These are phyloP conservation scores for Hemitrygon akajei DNA, from an alignment of 2,797 vertebrate genomes.

Conservation along the genomic window DNA sequence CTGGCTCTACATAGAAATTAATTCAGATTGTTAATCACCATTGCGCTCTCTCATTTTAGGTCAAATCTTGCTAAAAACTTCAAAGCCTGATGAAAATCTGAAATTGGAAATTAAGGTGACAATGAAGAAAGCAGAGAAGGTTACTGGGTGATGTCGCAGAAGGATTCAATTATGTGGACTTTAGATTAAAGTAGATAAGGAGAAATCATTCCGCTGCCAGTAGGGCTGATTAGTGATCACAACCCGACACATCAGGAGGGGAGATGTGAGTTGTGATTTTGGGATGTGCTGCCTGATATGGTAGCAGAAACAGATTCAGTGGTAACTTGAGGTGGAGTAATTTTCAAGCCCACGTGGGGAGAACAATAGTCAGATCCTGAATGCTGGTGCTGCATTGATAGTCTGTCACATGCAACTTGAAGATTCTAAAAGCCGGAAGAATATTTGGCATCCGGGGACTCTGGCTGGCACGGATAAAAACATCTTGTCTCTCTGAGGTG, in stretches of 20 bases:
- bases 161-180: neutral
- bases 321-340: neutral
- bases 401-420: too few relatives aligned
- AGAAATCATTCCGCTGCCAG: neutral
- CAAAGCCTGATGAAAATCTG: neutral
- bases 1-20: neutral
- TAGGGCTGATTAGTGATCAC: neutral
- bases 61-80: neutral
- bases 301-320: neutral
- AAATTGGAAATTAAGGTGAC: neutral
- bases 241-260: neutral
- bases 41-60: neutral
- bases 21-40: neutral
- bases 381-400: neutral
- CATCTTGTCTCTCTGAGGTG: neutral
- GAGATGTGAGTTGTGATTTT: neutral
- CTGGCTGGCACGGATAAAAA: neutral
- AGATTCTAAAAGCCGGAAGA: neutral
- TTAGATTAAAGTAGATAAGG: neutral
- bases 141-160: neutral
- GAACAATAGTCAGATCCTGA: neutral
- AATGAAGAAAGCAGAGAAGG: neutral
- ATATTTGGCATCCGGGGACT: neutral
- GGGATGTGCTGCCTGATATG: neutral
- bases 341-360: neutral